Conservation (phyloP, 2,888 invertebrate species). For the Gymnocheta viridis region DNA sequence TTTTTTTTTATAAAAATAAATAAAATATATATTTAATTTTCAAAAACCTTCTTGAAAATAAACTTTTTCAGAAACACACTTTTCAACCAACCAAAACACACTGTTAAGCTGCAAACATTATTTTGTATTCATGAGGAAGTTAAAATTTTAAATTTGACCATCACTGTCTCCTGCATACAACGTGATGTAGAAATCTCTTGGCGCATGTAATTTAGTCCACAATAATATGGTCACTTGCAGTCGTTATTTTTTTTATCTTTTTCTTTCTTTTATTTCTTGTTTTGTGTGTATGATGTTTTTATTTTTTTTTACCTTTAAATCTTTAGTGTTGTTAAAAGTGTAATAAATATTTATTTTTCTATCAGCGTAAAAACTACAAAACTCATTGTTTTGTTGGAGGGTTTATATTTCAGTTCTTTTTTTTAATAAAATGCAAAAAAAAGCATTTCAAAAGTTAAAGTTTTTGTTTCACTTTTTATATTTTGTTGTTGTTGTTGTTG, state of each 20-base stretch:
- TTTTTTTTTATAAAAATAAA: too few species aligned
- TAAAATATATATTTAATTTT: neutral
- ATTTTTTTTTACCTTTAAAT: neutral
- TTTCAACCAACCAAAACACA: neutral
- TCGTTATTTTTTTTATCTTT: conserved; percentile 32
- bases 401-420: conserved; percentile 58
- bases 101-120: neutral
- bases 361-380: conserved; percentile 36
- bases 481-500: too few species aligned
- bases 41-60: neutral
- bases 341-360: conserved; percentile 55
- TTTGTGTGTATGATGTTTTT: conserved; percentile 3
- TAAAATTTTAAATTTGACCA: neutral
- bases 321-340: conserved; percentile 31
- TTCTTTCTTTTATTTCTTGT: neutral
- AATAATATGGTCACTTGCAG: conserved; percentile 56
- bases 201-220: conserved; percentile 23
- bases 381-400: conserved; percentile 59
- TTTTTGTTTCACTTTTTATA: conserved; percentile 58
- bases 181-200: neutral
- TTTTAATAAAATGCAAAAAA: conserved; percentile 21
- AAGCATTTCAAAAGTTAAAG: conserved; percentile 45
- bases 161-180: conserved; percentile 4
- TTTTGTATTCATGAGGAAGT: neutral
- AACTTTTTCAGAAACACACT: neutral